Evolutionary conservation across 2,113 vertebrate genomes (phyloP).

Genomic region (Carlito syrichta): DNA sequence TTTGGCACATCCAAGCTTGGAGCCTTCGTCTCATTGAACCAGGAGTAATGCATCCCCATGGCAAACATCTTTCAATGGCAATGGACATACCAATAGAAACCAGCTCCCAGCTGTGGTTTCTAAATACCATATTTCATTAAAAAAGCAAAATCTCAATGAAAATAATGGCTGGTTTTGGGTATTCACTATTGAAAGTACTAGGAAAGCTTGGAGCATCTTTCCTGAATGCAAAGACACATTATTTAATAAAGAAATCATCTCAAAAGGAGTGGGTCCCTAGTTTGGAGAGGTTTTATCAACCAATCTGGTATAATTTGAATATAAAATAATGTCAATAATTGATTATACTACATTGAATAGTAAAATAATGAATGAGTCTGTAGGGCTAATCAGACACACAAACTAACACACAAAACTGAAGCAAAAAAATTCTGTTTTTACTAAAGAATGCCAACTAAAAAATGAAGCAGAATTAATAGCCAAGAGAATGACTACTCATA

Average conservation of each 20-base stretch:
- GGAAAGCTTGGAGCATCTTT: not conserved
- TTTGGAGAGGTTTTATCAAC: not conserved
- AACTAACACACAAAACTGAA: not conserved
- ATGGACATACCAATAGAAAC: not conserved
- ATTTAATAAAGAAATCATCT: not conserved
- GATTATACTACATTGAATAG: not conserved
- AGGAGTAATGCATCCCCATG: not conserved
- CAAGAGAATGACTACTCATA: not conserved
- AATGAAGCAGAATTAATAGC: not conserved
- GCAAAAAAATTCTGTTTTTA: not conserved
- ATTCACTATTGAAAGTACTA: too few relatives aligned
- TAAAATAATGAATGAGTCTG: not conserved
- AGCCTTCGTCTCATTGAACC: not conserved
- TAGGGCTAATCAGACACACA: not conserved
- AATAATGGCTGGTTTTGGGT: not conserved
- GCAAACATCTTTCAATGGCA: not conserved
- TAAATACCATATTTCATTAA: not conserved
- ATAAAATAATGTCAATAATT: not conserved
- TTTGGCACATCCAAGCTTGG: not conserved
- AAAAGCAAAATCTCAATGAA: not conserved
- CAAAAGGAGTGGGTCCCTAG: not conserved
- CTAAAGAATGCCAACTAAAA: not conserved
- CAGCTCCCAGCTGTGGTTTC: not conserved
- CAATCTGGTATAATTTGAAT: not conserved
- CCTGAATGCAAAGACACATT: not conserved